Evolutionary conservation across 1,140 invertebrate species (phyloP), one percentile per base, ranked within the genome.

Genomic region (Charaxes varanes): DNA sequence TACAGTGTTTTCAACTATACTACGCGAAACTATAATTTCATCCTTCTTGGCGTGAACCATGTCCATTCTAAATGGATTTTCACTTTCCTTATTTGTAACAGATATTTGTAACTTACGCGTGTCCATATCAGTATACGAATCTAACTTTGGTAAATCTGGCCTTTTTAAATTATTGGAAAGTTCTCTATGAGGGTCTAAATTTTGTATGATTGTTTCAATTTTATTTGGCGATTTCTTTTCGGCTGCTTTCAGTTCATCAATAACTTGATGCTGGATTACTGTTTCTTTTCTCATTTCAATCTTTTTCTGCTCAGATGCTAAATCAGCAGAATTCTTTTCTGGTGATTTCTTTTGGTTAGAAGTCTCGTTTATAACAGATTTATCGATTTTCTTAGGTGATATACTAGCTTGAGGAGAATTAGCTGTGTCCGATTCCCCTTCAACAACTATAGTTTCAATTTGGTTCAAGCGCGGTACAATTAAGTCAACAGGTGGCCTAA

Each of bases 271-370:
- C 49, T 82, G 78, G 23, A 83, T 83, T 0, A 83, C 79, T 10
- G 79, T 83, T 51, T 83, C 79, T 43, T 83, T 83, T 28, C 79
- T 60, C 13, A 76, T 37, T 50, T 83, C 74, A 35, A 51, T 53
- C 37, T 74, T 73, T 46, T 71, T 76, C 27, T 62, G 62, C 15
- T 80, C 76, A 45, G 21, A 42, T 12, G 35, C 10, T 2, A 52
- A 10, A 13, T 77, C 70, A 14, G 35, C 32, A 6, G 64, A 45
- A 4, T 37, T 17, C 44, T 70, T 72, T 36, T 76, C 74, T 4
- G 70, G 69, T 2, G 71, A 66, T 41, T 61, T 76, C 38, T 60
- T 70, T 48, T 44, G 62, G 42, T 71, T 72, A 12, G 73, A 57
- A 1, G 67, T 80, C 43, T 77, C 67, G 37, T 38, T 70, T 28